phyloP scores from a whole-genome alignment of 2,888 invertebrate species.

The Cancer borealis region DNA sequence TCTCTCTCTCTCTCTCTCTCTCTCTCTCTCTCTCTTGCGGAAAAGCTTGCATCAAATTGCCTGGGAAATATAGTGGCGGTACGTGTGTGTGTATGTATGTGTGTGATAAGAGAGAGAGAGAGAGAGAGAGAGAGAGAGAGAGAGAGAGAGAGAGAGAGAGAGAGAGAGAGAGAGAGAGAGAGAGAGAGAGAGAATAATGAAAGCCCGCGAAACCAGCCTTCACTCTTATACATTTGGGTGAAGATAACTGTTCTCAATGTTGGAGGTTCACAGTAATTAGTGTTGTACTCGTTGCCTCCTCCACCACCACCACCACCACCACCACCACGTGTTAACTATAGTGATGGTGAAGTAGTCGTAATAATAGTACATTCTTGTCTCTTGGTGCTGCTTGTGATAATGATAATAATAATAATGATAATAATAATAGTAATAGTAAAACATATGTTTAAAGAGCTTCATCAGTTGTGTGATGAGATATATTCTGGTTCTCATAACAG shows the following conservation, averaged over 20 bases:
- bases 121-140: too few relatives aligned
- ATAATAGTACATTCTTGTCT: background rate
- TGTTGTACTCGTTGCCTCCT: background rate
- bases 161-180: constrained; percentile 4
- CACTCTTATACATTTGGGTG: background rate
- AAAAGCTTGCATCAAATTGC: background rate
- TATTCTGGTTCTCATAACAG: constrained; percentile 4
- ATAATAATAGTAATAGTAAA: background rate
- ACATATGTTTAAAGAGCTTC: background rate
- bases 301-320: background rate
- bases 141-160: too few relatives aligned
- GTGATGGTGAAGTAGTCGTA: background rate
- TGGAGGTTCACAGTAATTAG: constrained; percentile 12
- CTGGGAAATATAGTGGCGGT: background rate
- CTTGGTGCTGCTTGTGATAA: background rate
- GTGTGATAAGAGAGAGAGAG: too few relatives aligned
- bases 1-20: constrained; percentile 26
- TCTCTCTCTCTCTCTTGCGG: background rate
- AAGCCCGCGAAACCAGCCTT: background rate
- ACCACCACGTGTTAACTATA: background rate
- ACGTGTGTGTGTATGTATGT: too few relatives aligned
- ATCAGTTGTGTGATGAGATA: background rate
- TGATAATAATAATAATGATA: background rate
- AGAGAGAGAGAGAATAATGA: constrained; percentile 20
- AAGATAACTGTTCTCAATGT: constrained; percentile 20